A percentile compares a stretch with the other conserved stretches of the same genome.
These are phyloP conservation scores for Pundamilia nyererei DNA, from an alignment of 2,113 vertebrate genomes.

Conservation along the genomic window DNA sequence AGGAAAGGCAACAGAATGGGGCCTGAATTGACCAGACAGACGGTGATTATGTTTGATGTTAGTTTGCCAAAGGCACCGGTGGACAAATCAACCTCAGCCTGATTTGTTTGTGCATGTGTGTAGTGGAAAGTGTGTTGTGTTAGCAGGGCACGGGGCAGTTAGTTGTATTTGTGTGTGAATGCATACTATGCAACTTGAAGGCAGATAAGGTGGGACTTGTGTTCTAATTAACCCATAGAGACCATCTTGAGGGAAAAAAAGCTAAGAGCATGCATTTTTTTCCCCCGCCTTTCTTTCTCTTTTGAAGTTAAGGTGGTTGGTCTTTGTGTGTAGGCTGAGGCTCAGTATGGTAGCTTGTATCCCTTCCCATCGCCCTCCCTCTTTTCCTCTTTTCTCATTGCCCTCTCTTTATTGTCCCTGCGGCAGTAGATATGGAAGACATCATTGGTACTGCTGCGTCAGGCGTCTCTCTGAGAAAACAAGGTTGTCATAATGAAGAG, in stretches of 20 bases:
- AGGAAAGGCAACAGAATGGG: constrained; percentile 21
- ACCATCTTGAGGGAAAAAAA: constrained; percentile 22
- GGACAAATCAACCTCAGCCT: constrained; percentile 9
- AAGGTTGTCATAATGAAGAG: constrained; percentile 48
- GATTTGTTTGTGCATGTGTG: constrained; percentile 20
- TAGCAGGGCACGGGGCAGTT: background rate
- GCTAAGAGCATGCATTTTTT: constrained; percentile 3
- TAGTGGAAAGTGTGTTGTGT: background rate
- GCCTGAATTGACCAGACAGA: constrained; percentile 16
- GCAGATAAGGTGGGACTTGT: constrained; percentile 49
- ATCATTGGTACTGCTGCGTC: constrained; percentile 55
- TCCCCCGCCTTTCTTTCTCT: background rate
- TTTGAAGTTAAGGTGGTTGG: constrained; percentile 49
- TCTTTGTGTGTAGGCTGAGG: constrained; percentile 21
- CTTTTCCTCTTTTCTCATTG: constrained; percentile 8
- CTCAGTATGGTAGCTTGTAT: constrained; percentile 10
- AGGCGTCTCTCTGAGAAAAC: constrained; percentile 38
- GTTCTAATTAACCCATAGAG: constrained; percentile 68
- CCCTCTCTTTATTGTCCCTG: constrained; percentile 44
- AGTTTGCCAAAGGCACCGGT: constrained; percentile 12
- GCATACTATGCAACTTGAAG: constrained; percentile 44
- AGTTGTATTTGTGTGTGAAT: constrained; percentile 2
- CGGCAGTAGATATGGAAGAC: constrained; percentile 38
- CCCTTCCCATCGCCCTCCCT: background rate
- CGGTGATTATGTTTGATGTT: constrained; percentile 51